Base-by-base conservation (phyloP, 2,888 invertebrate genomes). In the Cephus nigrinus region DNA sequence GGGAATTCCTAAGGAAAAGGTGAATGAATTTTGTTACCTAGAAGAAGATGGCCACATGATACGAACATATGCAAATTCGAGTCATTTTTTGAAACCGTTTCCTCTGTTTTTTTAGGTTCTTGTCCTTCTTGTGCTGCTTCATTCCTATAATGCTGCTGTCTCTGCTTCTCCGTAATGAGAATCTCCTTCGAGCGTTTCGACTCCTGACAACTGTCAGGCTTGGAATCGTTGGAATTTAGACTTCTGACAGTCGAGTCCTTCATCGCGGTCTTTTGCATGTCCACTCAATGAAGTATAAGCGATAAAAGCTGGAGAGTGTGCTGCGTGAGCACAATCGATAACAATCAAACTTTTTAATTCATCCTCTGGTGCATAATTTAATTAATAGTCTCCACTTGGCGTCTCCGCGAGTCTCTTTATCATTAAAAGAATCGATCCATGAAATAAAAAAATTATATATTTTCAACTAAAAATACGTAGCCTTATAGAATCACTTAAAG, bases 161-260 rank as follows among this genome's bases (percentile, higher is more conserved):
- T 68, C 36, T 78, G 75, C 68, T 87, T 87, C 77, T 89, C 86
- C 2, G 88, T 84, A n/a, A 91, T 89, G 9, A 91, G 84, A n/a
- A 87, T 85, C 78, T 91, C 91, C 75, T 91, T 90, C 34, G 91
- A 91, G 80, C 90, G 88, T 69, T 91, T 91, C 5, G 90, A 91
- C 55, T 90, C 90, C 36, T 86, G 77, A 40, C 90, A 90, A 77
- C 91, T 91, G 23, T 90, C 90, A 4, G 90, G 84, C 77, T 90
- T 90, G 23, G 87, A 88, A 11, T 86, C 86, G 40, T 80, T 82
- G 1, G 86, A 84, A 30, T 81, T 77, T 76, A 90, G 90, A 83
- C 91, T 91, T 73, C 91, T 85, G 36, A 91, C 91, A 34, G 91
- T 91, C 78, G 89, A 90, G 80, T 91, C 91, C 5, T 89, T 88